These are phyloP conservation scores for Luidia sarsii DNA, from an alignment of 53 echinoderm and acorn worm species.

Conservation along the genomic window DNA sequence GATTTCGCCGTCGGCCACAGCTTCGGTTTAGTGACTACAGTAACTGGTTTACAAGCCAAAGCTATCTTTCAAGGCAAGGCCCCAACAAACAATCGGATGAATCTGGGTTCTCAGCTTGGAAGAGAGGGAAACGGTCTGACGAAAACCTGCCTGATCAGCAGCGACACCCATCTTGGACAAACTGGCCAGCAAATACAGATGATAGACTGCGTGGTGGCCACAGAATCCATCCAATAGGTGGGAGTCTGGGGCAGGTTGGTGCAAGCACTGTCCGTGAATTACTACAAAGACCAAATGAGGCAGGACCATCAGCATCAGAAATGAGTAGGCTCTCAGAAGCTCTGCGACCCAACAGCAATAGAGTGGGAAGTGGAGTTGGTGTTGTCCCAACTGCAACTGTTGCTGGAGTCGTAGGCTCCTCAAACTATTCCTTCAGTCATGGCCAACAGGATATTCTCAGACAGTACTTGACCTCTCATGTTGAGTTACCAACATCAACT, in stretches of 20 bases:
- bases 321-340: slow-evolving; percentile 42
- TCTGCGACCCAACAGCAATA: slow-evolving; percentile 18
- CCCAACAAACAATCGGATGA: slow-evolving; percentile 39
- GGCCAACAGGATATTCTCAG: slow-evolving; percentile 44
- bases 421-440: slow-evolving; percentile 47
- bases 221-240: slow-evolving; percentile 34
- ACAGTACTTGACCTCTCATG: slow-evolving; percentile 43
- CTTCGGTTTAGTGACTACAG: slow-evolving; percentile 61
- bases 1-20: slow-evolving; percentile 40
- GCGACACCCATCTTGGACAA: slow-evolving; percentile 55
- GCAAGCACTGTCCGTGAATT: slow-evolving; percentile 35
- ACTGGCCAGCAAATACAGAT: slow-evolving; percentile 41
- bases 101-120: slow-evolving; percentile 51
- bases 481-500: slow-evolving; percentile 46
- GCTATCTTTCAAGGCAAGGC: slow-evolving; percentile 49
- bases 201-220: slow-evolving; percentile 42
- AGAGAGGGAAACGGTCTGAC: slow-evolving; percentile 38
- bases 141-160: slow-evolving; percentile 24
- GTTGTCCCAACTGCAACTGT: slow-evolving; percentile 54
- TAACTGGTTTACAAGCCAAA: slow-evolving; percentile 60
- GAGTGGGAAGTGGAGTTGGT: slow-evolving; percentile 39
- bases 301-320: slow-evolving; percentile 28
- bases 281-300: slow-evolving; percentile 23
- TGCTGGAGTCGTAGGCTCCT: slow-evolving; percentile 43
- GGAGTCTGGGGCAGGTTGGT: slow-evolving; percentile 28